Evolutionary conservation across 2,113 vertebrate genomes (phyloP).

Genomic region (Cepphus grylle): DNA sequence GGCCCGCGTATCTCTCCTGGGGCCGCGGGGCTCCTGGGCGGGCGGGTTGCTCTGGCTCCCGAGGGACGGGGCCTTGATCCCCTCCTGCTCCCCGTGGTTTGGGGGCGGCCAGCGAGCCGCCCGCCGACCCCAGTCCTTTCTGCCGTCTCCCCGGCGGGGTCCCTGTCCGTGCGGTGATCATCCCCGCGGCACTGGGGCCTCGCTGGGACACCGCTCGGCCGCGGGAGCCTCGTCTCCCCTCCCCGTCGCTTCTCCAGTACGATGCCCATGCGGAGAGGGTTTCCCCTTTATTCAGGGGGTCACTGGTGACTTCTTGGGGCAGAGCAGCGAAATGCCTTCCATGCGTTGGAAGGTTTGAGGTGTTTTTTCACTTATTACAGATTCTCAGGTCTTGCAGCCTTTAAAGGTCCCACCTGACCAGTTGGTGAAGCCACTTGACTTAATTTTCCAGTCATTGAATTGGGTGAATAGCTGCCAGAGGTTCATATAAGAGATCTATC

Average conservation of each 20-base stretch:
- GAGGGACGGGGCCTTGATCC: background rate
- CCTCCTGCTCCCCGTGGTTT: fast-evolving
- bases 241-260: background rate
- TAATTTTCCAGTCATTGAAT: background rate
- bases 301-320: fast-evolving
- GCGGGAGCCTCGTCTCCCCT: too few species aligned
- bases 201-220: fast-evolving
- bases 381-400: background rate
- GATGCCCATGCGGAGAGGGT: background rate
- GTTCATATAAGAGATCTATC: fast-evolving
- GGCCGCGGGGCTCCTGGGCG: fast-evolving
- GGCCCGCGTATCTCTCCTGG: background rate
- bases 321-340: too few species aligned
- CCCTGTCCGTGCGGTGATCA: fast-evolving
- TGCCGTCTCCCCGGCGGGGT: background rate
- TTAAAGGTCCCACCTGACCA: background rate
- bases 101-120: background rate
- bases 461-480: background rate
- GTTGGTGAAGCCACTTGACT: background rate
- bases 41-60: background rate
- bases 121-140: background rate
- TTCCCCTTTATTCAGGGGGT: fast-evolving
- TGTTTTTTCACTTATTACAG: background rate
- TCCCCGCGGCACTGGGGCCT: background rate
- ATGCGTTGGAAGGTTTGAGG: background rate